These are phyloP conservation scores for Oenanthe melanoleuca DNA, from an alignment of 2,113 vertebrate species.

Conservation along the genomic window DNA sequence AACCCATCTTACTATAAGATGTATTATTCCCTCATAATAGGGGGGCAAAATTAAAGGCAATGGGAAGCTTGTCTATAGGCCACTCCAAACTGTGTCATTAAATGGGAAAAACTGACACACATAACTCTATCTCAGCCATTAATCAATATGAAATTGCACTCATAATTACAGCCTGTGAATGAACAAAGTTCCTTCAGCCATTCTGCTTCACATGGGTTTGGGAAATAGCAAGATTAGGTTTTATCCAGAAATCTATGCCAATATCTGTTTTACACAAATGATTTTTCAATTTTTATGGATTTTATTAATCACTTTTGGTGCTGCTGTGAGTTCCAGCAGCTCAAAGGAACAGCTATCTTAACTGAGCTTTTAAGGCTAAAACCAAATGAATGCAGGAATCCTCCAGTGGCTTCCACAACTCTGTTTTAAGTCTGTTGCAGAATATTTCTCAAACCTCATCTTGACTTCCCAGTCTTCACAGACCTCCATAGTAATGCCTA, in stretches of 20 bases:
- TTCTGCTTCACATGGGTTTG: background rate
- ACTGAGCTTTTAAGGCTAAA: background rate
- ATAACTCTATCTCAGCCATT: background rate
- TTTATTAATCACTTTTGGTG: background rate
- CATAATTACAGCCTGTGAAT: background rate
- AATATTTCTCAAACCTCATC: background rate
- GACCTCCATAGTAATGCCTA: background rate
- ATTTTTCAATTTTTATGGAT: background rate
- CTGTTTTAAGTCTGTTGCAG: background rate
- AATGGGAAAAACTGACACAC: background rate
- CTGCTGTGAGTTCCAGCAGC: background rate
- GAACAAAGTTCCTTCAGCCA: background rate
- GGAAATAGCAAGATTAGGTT: background rate
- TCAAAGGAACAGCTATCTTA: background rate
- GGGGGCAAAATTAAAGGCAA: background rate
- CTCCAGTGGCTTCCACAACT: background rate
- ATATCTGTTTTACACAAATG: background rate
- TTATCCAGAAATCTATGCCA: background rate
- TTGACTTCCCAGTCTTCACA: background rate
- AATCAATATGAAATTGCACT: background rate
- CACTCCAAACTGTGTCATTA: background rate
- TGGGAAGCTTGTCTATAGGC: background rate
- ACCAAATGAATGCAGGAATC: background rate
- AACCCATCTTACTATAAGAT: background rate
- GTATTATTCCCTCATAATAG: background rate